Evolutionary conservation across 1,140 invertebrate genomes (phyloP), one percentile per base, ranked within the genome.

Genomic region (Drosophila tsacasi): DNA sequence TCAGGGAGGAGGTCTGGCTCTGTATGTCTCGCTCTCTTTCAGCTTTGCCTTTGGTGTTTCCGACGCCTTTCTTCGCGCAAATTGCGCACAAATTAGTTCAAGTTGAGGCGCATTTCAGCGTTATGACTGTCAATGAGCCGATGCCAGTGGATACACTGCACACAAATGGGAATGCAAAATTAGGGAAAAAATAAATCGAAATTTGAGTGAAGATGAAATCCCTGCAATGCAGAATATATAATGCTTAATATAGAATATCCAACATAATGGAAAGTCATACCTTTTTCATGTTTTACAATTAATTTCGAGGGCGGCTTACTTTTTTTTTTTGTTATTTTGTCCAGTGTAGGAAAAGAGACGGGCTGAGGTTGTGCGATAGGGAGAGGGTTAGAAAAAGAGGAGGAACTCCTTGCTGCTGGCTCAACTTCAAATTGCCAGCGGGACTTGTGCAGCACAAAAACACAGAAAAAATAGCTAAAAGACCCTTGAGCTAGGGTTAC

Each of bases 81-180:
- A 89, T 89, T 84, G 84, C 69, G 60, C 81, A 79, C 74, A 84
- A 89, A 89, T 89, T 89, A 89, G 84, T 89, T 83, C 81, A 82
- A 90, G 85, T 89, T 89, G 79, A 85, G 75, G 49, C 71, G 79
- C 85, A 73, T 79, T 79, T 85, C 85, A 90, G 82, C 86, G 79
- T 90, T 90, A 90, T 90, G 85, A 90, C 86, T 90, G 85, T 85
- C 85, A 90, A 90, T 90, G 85, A 90, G 85, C 81, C 78, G 60
- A 78, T 64, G 74, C 57, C 50, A 35, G 64, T 21, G 12, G 72
- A 21, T 65, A 17, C 57, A 74, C 76, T 27, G 35, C 1, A 68
- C 42, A 27, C 27, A 65, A 27, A n/a, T 12, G 2, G 15, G 9
- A 15, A 7, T 9, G 0, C 1, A 8, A 9, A 40, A 25, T 0